Conservation (phyloP, 2,797 vertebrate genomes). For the Podargus strigoides region DNA sequence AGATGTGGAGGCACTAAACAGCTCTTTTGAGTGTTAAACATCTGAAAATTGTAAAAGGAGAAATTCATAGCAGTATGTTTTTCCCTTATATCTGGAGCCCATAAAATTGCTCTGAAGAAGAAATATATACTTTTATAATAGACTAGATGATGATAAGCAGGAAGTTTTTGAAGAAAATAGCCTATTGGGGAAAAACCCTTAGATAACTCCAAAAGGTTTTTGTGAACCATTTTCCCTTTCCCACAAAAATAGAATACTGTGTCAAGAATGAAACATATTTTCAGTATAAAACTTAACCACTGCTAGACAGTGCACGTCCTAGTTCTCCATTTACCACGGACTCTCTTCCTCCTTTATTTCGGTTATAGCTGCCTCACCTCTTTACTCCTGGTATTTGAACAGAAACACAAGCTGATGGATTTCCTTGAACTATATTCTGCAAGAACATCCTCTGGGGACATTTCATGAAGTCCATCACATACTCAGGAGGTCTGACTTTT, state of each 20-base stretch:
- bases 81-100: background rate
- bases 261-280: background rate
- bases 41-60: conserved; percentile 3
- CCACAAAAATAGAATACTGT: background rate
- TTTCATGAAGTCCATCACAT: background rate
- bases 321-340: background rate
- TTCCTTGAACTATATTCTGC: background rate
- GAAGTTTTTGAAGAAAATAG: conserved; percentile 19
- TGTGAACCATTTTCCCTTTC: background rate
- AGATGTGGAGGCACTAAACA: background rate
- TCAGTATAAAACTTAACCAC: background rate
- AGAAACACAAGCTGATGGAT: background rate
- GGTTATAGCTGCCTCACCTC: background rate
- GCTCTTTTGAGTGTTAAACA: background rate
- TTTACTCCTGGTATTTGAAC: background rate
- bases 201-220: background rate
- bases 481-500: background rate
- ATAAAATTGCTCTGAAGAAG: background rate
- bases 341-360: background rate
- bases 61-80: background rate
- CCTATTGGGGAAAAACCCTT: background rate
- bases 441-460: background rate
- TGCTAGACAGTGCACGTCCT: background rate
- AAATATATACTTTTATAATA: background rate
- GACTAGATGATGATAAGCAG: background rate